Conservation (phyloP, 2,113 vertebrate species). For the Phaethon lepturus region DNA sequence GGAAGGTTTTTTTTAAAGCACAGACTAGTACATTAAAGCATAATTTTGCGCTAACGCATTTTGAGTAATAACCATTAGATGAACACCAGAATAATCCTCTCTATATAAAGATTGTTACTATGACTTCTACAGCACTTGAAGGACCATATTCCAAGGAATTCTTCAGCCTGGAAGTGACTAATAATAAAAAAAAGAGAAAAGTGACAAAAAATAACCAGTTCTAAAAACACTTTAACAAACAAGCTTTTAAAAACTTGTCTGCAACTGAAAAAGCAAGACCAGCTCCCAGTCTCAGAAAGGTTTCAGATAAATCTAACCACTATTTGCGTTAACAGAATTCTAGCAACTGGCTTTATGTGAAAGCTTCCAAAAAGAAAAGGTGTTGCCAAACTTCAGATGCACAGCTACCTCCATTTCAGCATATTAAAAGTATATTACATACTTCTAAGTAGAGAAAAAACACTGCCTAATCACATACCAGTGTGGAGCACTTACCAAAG, state of each 20-base stretch:
- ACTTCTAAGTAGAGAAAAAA: not conserved
- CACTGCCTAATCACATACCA: accelerated
- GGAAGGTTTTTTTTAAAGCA: not conserved
- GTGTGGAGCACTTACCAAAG: slow-evolving; percentile 6
- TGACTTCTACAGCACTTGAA: not conserved
- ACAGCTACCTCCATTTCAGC: not conserved
- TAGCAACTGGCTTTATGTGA: accelerated
- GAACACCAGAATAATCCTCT: not conserved
- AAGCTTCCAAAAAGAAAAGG: not conserved
- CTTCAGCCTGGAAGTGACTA: not conserved
- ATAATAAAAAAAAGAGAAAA: not conserved
- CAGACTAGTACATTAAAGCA: not conserved
- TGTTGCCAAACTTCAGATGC: not conserved
- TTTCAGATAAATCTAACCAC: not conserved
- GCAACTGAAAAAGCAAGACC: not conserved
- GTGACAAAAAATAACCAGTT: not conserved
- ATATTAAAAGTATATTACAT: not conserved
- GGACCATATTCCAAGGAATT: not conserved
- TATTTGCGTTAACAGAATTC: not conserved
- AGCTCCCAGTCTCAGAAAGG: not conserved
- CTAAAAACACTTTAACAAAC: not conserved
- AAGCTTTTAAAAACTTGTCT: not conserved
- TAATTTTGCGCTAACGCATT: not conserved
- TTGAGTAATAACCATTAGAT: not conserved
- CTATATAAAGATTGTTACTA: not conserved